Base-by-base conservation (phyloP, 2,113 vertebrate genomes). In the Ceyx margarethae region DNA sequence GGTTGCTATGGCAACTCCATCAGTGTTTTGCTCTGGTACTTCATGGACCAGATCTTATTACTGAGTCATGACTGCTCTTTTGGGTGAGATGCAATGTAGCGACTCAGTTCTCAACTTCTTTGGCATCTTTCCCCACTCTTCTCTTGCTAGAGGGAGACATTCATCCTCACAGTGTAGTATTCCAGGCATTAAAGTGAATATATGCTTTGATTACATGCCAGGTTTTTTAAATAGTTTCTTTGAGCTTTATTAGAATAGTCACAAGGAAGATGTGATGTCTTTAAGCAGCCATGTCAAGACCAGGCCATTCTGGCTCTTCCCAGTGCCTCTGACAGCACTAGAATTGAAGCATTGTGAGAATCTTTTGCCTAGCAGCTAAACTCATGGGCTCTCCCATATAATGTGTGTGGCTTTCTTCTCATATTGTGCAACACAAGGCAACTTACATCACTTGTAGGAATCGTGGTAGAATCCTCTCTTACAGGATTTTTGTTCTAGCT, bases 31-130 rank as follows among this genome's bases (percentile, higher is more conserved):
- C 75, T 89, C 73, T 67, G 51, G 8, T 62, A 61, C 57, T 87
- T 61, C 50, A 22, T n/a, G 43, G 54, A 87, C 64, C n/a, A 85
- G 62, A 61, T 81, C 31, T 76, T 69, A 19, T n/a, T 57, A 28
- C 50, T 84, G 85, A 72, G 29, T 83, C 94, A 94, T 8, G 7
- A 68, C 65, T 92, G 91, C 78, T 95, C 94, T 91, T 93, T 89
- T 94, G 84, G 51, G 53, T 79, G 89, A 90, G 42, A 90, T 45
- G 25, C 22, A 75, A 40, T 28, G 12, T 35, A 90, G 67, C 2
- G 11, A 87, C 89, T 28, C 51, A 60, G 42, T 91, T 85, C 17
- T 51, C 71, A 87, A 17, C 20, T 87, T 35, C 64, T 69, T 73
- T 82, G 95, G 81, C 87, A 56, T 92, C 64, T 87, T 91, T 93